phyloP scores from a whole-genome alignment of 2,888 invertebrate genomes.

The Dicyrtoma fusca region DNA sequence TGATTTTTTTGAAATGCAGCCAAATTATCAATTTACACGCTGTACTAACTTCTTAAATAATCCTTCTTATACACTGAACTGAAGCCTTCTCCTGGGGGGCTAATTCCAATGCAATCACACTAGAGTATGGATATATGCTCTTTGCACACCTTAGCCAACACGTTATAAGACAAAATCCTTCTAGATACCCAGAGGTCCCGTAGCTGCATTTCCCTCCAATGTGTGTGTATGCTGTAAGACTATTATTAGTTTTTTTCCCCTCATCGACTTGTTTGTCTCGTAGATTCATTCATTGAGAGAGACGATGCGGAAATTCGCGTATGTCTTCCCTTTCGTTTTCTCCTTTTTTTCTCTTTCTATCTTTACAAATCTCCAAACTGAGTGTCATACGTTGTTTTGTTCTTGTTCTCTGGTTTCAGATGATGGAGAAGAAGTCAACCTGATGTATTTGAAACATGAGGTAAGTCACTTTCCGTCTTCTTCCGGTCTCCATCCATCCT shows the following conservation, averaged over 20 bases:
- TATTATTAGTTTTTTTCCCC: neutral
- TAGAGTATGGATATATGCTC: too few species aligned
- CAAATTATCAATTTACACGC: too few species aligned
- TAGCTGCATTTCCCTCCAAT: neutral
- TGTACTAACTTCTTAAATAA: too few species aligned
- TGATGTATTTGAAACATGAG: constrained; percentile 41
- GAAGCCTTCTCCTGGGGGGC: too few species aligned
- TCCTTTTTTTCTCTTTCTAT: neutral
- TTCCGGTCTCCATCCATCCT: neutral
- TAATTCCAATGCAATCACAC: too few species aligned
- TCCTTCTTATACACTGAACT: too few species aligned
- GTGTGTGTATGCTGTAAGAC: neutral
- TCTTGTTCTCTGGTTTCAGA: constrained; percentile 32
- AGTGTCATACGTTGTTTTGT: neutral
- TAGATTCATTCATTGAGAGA: constrained; percentile 26
- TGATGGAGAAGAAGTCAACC: constrained; percentile 42
- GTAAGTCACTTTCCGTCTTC: constrained; percentile 30
- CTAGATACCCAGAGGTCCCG: too few species aligned
- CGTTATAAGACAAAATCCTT: too few species aligned
- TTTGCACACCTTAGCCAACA: too few species aligned
- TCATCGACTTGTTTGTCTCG: constrained; percentile 13
- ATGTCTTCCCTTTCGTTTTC: neutral
- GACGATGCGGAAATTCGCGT: constrained; percentile 24
- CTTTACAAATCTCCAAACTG: neutral
- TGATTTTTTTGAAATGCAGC: too few species aligned